A percentile compares a stretch with the other conserved stretches of the same genome.
These are phyloP conservation scores for Limnephilus marmoratus DNA, from an alignment of 2,888 invertebrate genomes.

Conservation along the genomic window DNA sequence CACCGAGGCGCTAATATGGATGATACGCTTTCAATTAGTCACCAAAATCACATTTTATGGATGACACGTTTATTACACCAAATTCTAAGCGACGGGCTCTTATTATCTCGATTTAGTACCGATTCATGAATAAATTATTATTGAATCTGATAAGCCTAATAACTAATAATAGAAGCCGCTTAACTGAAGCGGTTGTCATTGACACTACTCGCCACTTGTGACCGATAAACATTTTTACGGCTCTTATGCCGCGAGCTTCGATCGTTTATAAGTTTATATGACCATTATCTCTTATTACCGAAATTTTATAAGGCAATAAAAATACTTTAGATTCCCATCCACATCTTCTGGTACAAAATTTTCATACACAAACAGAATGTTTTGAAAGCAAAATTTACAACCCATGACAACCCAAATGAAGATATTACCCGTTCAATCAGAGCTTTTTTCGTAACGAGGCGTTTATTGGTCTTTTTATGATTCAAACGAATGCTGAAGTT, in stretches of 20 bases:
- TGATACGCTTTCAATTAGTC: not conserved
- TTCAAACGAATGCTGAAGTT: not conserved
- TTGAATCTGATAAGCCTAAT: not conserved
- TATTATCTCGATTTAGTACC: not conserved
- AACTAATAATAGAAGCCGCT: not conserved
- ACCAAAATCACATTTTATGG: not conserved
- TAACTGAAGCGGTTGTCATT: not conserved
- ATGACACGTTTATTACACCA: not conserved
- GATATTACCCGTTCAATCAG: not conserved
- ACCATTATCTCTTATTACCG: not conserved
- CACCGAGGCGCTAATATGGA: not conserved
- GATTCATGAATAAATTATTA: not conserved
- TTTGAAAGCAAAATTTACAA: not conserved
- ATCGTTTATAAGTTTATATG: not conserved
- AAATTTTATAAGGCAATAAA: not conserved
- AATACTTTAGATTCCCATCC: not conserved
- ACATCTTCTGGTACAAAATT: not conserved
- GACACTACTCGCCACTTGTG: not conserved
- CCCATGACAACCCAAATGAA: not conserved
- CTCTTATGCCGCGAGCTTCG: not conserved
- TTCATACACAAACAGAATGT: not conserved
- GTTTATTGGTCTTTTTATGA: not conserved
- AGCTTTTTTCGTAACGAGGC: not conserved
- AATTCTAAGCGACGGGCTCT: not conserved
- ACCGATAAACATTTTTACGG: not conserved